A percentile compares a stretch with the other conserved stretches of the same genome.
phyloP scores from a whole-genome alignment of 1,140 invertebrate species.

The Plectrocnemia conspersa region DNA sequence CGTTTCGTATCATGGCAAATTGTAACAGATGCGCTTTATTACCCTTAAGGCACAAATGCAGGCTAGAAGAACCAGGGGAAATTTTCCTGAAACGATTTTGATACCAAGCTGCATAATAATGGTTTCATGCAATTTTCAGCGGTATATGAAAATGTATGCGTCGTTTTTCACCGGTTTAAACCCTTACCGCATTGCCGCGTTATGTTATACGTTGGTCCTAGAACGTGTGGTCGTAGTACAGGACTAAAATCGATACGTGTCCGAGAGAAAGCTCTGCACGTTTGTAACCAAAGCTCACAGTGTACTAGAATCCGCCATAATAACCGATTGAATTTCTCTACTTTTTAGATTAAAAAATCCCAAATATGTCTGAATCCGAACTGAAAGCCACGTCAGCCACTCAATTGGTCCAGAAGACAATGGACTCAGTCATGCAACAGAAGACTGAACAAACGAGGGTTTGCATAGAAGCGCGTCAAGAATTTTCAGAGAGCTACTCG shows the following conservation, averaged over 20 bases:
- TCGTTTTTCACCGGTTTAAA: no score
- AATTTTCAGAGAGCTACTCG: slow-evolving; percentile 47
- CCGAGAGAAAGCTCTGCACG: neutral
- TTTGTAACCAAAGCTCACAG: neutral
- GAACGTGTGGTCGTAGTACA: neutral
- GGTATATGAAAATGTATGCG: no score
- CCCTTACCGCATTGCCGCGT: slow-evolving; percentile 1
- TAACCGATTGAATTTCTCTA: slow-evolving; percentile 7
- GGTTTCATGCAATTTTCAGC: no score
- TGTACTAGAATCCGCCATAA: neutral
- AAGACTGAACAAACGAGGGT: slow-evolving; percentile 42
- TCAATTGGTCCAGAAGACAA: slow-evolving; percentile 46
- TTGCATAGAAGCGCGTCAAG: slow-evolving; percentile 47
- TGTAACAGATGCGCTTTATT: no score
- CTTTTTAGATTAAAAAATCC: slow-evolving; percentile 13
- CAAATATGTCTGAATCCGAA: slow-evolving; percentile 30
- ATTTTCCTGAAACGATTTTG: no score
- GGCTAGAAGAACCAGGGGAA: no score
- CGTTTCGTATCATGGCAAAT: no score
- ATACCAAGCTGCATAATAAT: no score
- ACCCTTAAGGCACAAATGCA: no score
- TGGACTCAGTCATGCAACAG: slow-evolving; percentile 47
- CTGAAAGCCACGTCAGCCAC: slow-evolving; percentile 28
- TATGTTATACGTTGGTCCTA: no score
- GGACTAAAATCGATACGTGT: slow-evolving; percentile 18